Percentiles rank a stretch among this genome's conserved stretches.
Conservation (phyloP, 2,113 vertebrate species). For the Etia nguti region DNA sequence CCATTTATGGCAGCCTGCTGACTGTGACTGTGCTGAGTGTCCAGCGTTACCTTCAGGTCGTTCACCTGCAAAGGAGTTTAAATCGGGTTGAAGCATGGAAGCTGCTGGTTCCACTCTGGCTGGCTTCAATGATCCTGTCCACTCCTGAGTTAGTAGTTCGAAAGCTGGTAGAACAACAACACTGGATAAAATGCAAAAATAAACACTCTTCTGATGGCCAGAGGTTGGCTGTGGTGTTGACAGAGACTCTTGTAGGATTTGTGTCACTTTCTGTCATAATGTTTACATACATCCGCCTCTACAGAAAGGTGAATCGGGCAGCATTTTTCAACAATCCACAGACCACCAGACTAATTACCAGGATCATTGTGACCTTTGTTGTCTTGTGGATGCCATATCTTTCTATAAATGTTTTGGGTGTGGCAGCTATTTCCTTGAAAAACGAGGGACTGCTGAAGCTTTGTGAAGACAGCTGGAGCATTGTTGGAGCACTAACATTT, state of each 20-base stretch:
- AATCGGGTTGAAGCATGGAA: not conserved
- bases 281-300: not conserved
- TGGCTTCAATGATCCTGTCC: not conserved
- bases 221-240: not conserved
- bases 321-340: constrained; percentile 9
- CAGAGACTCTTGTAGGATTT: not conserved
- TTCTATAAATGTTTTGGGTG: not conserved
- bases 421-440: not conserved
- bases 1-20: not conserved
- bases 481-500: not conserved
- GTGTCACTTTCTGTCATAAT: not conserved
- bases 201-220: not conserved
- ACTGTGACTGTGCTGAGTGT: constrained; percentile 12
- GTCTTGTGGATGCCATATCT: not conserved
- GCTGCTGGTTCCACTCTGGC: not conserved
- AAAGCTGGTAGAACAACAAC: not conserved
- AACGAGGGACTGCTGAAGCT: not conserved
- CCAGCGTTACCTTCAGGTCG: constrained; percentile 24
- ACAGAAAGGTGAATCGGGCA: not conserved
- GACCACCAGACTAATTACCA: not conserved
- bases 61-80: not conserved
- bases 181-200: accelerated
- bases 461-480: not conserved
- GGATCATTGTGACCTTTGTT: not conserved
- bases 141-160: not conserved